These are phyloP conservation scores for Drosophila anceps DNA, from an alignment of 2,888 invertebrate species.

Conservation along the genomic window DNA sequence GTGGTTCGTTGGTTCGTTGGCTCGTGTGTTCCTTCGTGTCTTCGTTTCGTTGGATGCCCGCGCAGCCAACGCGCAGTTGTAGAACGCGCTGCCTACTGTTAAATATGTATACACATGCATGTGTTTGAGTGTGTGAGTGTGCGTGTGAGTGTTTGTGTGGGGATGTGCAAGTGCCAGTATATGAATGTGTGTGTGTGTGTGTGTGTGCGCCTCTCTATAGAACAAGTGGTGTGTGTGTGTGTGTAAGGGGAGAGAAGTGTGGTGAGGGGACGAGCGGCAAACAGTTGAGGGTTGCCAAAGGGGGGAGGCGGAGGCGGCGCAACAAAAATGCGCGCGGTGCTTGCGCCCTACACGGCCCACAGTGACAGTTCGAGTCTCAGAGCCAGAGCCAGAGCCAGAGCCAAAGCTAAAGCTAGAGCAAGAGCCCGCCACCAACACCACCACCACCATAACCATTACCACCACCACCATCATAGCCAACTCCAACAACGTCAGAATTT, in stretches of 20 bases:
- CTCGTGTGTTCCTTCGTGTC: slow-evolving; percentile 30
- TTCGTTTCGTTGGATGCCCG: slow-evolving; percentile 61
- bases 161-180: slow-evolving; percentile 39
- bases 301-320: slow-evolving; percentile 58
- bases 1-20: slow-evolving; percentile 39
- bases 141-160: slow-evolving; percentile 31
- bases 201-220: slow-evolving; percentile 36
- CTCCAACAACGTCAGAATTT: slow-evolving; percentile 64
- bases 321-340: slow-evolving; percentile 77
- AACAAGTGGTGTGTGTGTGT: slow-evolving; percentile 45
- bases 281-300: slow-evolving; percentile 21
- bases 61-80: slow-evolving; percentile 74
- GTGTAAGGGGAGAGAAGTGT: slow-evolving; percentile 37
- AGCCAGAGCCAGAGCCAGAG: slow-evolving; percentile 31
- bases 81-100: slow-evolving; percentile 55
- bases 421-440: slow-evolving; percentile 40
- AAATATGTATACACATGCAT: slow-evolving; percentile 6
- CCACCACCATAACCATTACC: slow-evolving; percentile 25
- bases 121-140: slow-evolving; percentile 19
- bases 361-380: slow-evolving; percentile 40
- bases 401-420: slow-evolving; percentile 22
- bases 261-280: slow-evolving; percentile 1
- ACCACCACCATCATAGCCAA: slow-evolving; percentile 33
- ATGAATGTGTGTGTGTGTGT: slow-evolving; percentile 20
- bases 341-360: slow-evolving; percentile 70